Evolutionary conservation across 2,888 invertebrate species (phyloP), one percentile per base, ranked within the genome.

Genomic region (Cantharis rustica): DNA sequence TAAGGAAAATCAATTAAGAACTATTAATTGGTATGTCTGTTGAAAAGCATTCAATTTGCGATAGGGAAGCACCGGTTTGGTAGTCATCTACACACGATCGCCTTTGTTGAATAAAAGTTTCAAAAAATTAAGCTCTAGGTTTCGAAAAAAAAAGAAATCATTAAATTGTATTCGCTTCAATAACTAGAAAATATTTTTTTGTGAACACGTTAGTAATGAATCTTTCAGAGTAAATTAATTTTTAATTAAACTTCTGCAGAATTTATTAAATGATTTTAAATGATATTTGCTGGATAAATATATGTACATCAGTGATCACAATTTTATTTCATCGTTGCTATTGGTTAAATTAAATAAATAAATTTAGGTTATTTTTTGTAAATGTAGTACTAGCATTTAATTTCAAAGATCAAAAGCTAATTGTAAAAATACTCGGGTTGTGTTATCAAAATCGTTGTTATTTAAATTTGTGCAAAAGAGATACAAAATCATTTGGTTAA

Each of bases 1-100:
- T 66, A 17, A 26, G 16, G 64, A 64, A n/a, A 71, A 72, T 72
- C 72, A 66, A 72, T 72, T 72, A 47, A 17, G 64, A 72, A 66
- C 17, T 66, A 47, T 66, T 72, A 72, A 72, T 72, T 72, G 27
- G 16, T 64, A 31, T 31, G 47, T 47, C 47, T 66, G 72, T 20
- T 72, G 64, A 72, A 72, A 72, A 15, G 16, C 72, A 66, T 17
- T 31, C 17, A 47, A 23, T 16, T 47, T 16, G 23, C 16, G 66
- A n/a, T 47, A 27, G 26, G 31, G 27, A 17, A 13, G 31, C 47
- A 64, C 64, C 66, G 66, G 66, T 66, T 72, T 72, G 66, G 64
- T 64, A 15, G 16, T 15, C 16, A 71, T 64, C 61, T 26, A 31
- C 64, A 63, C 27, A 16, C 64, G 16, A 26, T 23, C 16, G 27